phyloP scores from a whole-genome alignment of 2,888 invertebrate genomes.

The Yponomeuta sedellus region DNA sequence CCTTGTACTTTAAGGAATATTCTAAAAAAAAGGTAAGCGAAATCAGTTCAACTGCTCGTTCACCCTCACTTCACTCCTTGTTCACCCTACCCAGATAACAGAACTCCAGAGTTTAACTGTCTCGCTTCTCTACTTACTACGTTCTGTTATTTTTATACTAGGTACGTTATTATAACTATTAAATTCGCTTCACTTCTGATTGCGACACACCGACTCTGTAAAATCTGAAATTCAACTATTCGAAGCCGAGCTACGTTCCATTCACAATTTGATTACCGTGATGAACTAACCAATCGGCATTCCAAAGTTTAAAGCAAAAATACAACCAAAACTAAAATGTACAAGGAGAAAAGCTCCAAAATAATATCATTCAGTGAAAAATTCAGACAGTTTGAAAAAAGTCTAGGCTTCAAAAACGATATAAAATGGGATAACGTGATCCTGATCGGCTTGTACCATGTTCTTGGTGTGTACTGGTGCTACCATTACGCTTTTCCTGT shows the following conservation, averaged over 20 bases:
- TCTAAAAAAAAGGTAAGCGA: no score
- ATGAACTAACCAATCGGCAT: neutral
- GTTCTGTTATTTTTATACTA: no score
- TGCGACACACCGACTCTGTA: neutral
- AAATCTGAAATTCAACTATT: neutral
- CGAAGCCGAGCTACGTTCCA: neutral
- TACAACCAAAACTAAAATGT: neutral
- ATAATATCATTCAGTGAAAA: conserved; percentile 39
- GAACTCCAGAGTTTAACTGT: no score
- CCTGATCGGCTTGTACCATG: conserved; percentile 51
- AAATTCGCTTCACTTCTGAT: neutral
- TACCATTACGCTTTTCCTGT: conserved; percentile 56
- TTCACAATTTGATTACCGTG: neutral
- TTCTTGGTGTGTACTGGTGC: conserved; percentile 59
- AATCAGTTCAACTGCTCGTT: no score
- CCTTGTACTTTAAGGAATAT: no score
- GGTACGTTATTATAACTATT: no score
- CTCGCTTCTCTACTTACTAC: no score
- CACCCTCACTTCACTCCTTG: no score
- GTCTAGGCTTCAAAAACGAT: conserved; percentile 59
- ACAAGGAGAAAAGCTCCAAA: neutral
- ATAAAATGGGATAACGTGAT: conserved; percentile 62
- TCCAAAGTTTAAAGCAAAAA: neutral
- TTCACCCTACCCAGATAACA: no score
- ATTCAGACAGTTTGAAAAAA: conserved; percentile 51